phyloP scores from a whole-genome alignment of 2,797 vertebrate genomes.

The Sebastiscus tertius region DNA sequence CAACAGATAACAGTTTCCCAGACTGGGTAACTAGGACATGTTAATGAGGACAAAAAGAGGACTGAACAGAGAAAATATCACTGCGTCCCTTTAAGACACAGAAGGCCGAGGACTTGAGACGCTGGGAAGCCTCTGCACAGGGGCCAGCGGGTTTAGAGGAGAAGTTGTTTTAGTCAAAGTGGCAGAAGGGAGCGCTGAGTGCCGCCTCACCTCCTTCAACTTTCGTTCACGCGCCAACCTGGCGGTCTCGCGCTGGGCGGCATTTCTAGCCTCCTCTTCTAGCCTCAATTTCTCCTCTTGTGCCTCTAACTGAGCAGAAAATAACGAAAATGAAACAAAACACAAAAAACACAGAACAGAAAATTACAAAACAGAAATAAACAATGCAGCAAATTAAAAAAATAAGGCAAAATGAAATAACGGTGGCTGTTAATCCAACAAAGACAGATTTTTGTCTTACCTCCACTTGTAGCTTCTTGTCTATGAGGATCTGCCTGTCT shows the following conservation, averaged over 20 bases:
- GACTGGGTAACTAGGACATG: neutral
- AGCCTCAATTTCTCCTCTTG: conserved; percentile 99
- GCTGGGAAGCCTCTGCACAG: conserved; percentile 23
- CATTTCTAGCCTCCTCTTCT: conserved; percentile 99
- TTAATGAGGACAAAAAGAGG: conserved; percentile 14
- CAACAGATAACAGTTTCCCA: neutral
- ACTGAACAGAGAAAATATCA: neutral
- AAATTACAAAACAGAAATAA: conserved; percentile 72
- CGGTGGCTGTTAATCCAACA: neutral
- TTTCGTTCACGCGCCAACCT: conserved; percentile 94
- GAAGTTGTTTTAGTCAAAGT: conserved; percentile 47
- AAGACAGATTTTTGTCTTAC: conserved; percentile 70
- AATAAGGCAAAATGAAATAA: conserved; percentile 61
- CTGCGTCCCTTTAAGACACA: neutral
- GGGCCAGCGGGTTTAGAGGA: conserved; percentile 41
- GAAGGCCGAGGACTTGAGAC: conserved; percentile 8
- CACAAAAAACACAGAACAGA: conserved; percentile 68
- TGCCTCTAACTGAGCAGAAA: conserved; percentile 97
- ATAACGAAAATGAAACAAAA: conserved; percentile 88
- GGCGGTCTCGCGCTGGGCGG: conserved; percentile 94
- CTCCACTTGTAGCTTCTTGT: conserved; percentile 90
- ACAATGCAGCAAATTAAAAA: conserved; percentile 72
- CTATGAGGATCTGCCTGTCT: conserved; percentile 88
- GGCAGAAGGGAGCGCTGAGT: conserved; percentile 76
- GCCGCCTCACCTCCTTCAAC: conserved; percentile 96